A percentile compares a stretch with the other conserved stretches of the same genome.
Conservation (phyloP, 2,888 invertebrate genomes). For the Oscheius sp. region DNA sequence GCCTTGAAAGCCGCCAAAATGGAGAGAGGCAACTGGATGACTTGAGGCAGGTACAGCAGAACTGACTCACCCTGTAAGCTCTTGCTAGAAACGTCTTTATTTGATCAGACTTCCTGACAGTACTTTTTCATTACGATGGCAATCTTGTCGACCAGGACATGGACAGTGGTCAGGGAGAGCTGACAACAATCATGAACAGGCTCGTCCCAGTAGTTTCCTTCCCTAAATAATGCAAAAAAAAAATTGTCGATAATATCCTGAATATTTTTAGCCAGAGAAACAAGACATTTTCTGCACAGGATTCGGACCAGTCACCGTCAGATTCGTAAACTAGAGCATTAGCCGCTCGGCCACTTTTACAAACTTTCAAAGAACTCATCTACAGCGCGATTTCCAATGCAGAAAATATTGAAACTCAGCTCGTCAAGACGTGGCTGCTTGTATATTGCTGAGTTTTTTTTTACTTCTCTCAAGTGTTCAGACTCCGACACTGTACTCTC, state of each 20-base stretch:
- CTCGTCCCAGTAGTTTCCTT: conserved; percentile 64
- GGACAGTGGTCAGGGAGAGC: conserved; percentile 47
- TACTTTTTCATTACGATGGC: conserved; percentile 36
- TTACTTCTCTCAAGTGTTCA: too few species aligned
- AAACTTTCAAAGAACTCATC: too few species aligned
- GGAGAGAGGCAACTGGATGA: conserved; percentile 88
- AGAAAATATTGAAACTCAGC: too few species aligned
- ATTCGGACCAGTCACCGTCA: too few species aligned
- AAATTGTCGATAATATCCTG: not conserved
- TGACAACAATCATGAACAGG: conserved; percentile 60
- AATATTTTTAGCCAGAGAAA: too few species aligned
- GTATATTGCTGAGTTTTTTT: too few species aligned
- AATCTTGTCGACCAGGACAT: conserved; percentile 46
- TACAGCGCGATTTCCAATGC: too few species aligned
- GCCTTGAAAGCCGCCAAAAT: conserved; percentile 94
- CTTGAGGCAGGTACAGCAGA: conserved; percentile 97
- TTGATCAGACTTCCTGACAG: conserved; percentile 11
- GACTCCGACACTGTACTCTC: too few species aligned
- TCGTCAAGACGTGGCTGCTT: too few species aligned
- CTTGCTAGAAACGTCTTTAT: not conserved
- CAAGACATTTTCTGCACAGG: too few species aligned
- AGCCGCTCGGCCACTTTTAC: too few species aligned
- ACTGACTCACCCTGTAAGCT: conserved; percentile 85
- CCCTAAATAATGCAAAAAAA: conserved; percentile 43
- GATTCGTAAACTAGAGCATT: too few species aligned